These are phyloP conservation scores for Parapsyche elsis DNA, from an alignment of 1,140 invertebrate genomes.

Conservation along the genomic window DNA sequence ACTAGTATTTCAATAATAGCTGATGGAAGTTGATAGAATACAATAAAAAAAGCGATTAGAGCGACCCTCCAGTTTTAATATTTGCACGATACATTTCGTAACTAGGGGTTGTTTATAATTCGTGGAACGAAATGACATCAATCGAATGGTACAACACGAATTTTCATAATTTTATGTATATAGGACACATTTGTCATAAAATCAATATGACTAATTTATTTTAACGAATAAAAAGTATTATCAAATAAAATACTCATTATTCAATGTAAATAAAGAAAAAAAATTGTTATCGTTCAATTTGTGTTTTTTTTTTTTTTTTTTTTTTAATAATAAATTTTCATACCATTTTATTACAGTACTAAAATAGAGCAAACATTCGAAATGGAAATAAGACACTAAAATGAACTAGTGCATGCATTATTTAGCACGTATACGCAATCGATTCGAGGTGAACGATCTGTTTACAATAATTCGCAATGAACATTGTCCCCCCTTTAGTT, in stretches of 20 bases:
- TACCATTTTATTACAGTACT: too few species aligned
- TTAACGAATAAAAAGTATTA: neutral
- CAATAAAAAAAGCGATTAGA: neutral
- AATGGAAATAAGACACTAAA: too few species aligned
- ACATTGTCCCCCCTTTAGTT: neutral
- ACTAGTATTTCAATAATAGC: neutral
- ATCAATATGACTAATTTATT: neutral
- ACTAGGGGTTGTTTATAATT: conserved; percentile 36
- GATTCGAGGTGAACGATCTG: conserved; percentile 15
- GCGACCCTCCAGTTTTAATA: conserved; percentile 3
- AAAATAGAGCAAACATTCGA: too few species aligned
- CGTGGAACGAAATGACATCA: conserved; percentile 37
- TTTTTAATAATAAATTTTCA: too few species aligned
- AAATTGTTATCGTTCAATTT: neutral
- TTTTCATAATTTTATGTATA: conserved; percentile 24
- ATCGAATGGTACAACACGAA: conserved; percentile 3
- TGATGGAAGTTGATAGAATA: too few species aligned
- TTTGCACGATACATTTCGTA: conserved; percentile 39
- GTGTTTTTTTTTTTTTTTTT: too few species aligned
- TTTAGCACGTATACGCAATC: neutral
- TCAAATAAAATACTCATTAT: neutral
- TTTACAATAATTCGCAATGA: neutral
- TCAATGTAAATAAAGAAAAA: neutral
- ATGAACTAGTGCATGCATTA: neutral
- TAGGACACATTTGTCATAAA: neutral